Base-by-base conservation (phyloP, 1,140 invertebrate species). In the Argopecten irradians region DNA sequence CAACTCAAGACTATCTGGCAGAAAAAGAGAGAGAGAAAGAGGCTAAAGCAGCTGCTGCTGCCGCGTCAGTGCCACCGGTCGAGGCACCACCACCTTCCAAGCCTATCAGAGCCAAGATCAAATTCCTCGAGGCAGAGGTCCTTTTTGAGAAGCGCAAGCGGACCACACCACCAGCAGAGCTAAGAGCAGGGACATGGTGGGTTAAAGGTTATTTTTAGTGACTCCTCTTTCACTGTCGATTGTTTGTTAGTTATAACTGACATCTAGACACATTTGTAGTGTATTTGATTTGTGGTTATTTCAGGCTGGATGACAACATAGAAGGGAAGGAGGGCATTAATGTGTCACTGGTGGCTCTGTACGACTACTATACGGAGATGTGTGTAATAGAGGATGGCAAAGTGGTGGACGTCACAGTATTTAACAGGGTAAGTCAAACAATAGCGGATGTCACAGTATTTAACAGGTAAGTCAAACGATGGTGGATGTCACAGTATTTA, bases 101-200 rank as follows among this genome's bases (percentile, higher is more conserved):
- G 33, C 33, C 82, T 55, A 39, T 83, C 16, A 88, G 88, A 34
- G 22, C 41, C 34, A 46, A 28, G 39, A 86, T 55, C 33, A 32
- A 33, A 7, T 87, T 90, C 33, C 85, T 92, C n/a, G 93, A 93
- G 82, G 91, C 90, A 14, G 90, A 92, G 39, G 89, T 94, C 39
- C 85, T 94, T 43, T 88, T 88, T 41, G 93, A 94, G 34, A 94
- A 94, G 84, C 86, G 94, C 22, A 94, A 94, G 84, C 87, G 93
- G 71, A 91, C 92, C 16, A 88, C 92, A 8, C 93, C 93, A 43
- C 88, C 91, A 55, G 90, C 90, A 34, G 93, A 94, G 71, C 91
- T 89, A 16, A 93, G 92, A 84, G 88, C 93, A 13, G 83, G 88
- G 34, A 92, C 93, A 34, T 94, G 94, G 94, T 94, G 88, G 91